These are phyloP conservation scores for Fissipunctia ypsillon DNA, from an alignment of 2,888 invertebrate genomes.

Conservation along the genomic window DNA sequence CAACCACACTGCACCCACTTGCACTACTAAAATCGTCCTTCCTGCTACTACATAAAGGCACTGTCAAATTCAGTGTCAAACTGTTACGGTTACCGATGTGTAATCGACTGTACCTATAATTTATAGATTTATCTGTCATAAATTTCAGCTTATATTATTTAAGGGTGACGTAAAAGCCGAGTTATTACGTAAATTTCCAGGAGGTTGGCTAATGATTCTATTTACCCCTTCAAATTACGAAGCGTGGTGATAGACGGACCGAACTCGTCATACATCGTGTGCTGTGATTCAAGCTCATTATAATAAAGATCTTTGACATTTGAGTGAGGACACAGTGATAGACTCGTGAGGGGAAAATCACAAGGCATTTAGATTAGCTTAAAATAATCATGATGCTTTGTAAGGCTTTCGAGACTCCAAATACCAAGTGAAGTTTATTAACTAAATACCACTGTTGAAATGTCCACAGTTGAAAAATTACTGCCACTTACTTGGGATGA, in stretches of 20 bases:
- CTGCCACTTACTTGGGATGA: too few relatives aligned
- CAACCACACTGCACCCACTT: neutral
- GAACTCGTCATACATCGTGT: conserved; percentile 16
- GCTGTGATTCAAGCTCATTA: conserved; percentile 49
- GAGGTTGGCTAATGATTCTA: neutral
- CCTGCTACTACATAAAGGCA: neutral
- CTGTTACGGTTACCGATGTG: neutral
- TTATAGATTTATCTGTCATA: neutral
- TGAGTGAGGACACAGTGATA: neutral
- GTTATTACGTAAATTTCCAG: neutral
- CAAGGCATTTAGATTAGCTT: too few relatives aligned
- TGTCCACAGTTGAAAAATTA: too few relatives aligned
- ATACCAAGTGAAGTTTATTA: too few relatives aligned
- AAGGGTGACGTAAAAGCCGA: neutral
- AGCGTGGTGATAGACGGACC: conserved; percentile 3
- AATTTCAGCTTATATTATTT: neutral
- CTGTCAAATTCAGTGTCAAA: neutral
- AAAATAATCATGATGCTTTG: too few relatives aligned
- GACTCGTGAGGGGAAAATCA: neutral
- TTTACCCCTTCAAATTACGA: neutral
- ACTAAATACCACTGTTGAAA: too few relatives aligned
- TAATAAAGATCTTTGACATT: conserved; percentile 47
- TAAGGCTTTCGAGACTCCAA: too few relatives aligned
- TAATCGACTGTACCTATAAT: neutral
- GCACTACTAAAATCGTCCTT: neutral